Evolutionary conservation across 2,797 vertebrate species (phyloP).

Genomic region (Alauda arvensis): DNA sequence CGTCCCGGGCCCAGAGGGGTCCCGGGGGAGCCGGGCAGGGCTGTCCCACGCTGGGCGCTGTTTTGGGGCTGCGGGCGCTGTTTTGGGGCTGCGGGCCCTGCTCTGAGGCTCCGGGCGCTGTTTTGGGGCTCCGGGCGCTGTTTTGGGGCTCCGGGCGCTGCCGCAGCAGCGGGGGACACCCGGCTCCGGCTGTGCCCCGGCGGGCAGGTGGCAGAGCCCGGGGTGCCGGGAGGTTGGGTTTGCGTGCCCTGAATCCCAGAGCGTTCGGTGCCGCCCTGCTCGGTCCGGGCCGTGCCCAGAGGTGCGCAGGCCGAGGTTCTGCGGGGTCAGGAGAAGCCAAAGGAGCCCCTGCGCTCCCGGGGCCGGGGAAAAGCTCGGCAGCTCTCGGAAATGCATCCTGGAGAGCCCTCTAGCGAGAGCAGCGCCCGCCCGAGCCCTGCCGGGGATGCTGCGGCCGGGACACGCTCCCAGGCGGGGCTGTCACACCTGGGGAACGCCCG

Average conservation of each 20-base stretch:
- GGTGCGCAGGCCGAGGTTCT: background rate
- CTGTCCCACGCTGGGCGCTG: background rate
- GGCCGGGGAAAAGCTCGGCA: background rate
- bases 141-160: background rate
- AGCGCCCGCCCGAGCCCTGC: background rate
- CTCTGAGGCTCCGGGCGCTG: background rate
- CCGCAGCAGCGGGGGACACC: background rate
- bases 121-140: background rate
- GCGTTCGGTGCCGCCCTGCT: background rate
- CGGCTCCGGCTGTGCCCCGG: background rate
- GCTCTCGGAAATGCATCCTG: background rate
- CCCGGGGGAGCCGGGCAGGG: background rate
- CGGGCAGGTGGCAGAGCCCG: background rate
- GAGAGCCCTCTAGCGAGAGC: conserved; percentile 32
- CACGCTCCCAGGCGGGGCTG: background rate
- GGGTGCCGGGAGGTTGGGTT: background rate
- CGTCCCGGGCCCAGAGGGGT: background rate
- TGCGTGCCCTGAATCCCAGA: background rate
- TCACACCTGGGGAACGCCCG: accelerated
- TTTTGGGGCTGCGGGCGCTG: background rate
- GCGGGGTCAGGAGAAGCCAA: background rate
- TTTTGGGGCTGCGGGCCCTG: background rate
- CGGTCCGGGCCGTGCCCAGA: background rate
- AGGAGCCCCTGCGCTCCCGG: background rate
- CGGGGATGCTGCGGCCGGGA: background rate